phyloP scores from a whole-genome alignment of 2,797 vertebrate genomes.

The Clarias fuscus region DNA sequence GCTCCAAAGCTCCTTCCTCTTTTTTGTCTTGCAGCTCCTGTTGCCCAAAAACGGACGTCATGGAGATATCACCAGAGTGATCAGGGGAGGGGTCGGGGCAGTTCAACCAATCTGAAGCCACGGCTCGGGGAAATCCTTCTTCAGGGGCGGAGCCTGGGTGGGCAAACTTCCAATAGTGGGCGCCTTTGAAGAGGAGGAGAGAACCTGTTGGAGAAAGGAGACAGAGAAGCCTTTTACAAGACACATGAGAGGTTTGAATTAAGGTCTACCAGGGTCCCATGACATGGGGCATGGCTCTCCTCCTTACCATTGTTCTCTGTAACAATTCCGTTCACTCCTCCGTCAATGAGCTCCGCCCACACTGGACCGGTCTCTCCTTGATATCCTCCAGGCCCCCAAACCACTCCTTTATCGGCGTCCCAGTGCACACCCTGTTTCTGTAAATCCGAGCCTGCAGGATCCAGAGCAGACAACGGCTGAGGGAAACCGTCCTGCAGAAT shows the following conservation, averaged over 20 bases:
- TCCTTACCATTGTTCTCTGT: constrained; percentile 62
- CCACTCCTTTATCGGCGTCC: constrained; percentile 66
- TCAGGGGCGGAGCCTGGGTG: constrained; percentile 64
- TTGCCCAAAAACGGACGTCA: constrained; percentile 56
- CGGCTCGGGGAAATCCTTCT: constrained; percentile 70
- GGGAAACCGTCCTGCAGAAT: constrained; percentile 75
- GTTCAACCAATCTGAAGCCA: constrained; percentile 73
- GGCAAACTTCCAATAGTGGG: constrained; percentile 74
- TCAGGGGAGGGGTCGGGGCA: constrained; percentile 61
- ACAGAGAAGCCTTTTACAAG: neutral
- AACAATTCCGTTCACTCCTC: constrained; percentile 71
- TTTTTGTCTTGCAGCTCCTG: constrained; percentile 62
- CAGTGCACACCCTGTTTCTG: constrained; percentile 64
- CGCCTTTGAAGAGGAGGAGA: constrained; percentile 69
- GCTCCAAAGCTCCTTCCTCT: constrained; percentile 39
- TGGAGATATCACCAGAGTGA: constrained; percentile 54
- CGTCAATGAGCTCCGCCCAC: constrained; percentile 67
- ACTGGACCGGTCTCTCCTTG: constrained; percentile 47
- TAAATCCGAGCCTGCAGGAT: constrained; percentile 33
- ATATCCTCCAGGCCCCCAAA: constrained; percentile 58
- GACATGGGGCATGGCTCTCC: neutral
- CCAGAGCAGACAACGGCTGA: constrained; percentile 60
- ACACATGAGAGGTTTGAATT: neutral
- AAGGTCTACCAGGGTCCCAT: neutral
- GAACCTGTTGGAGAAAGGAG: constrained; percentile 62